Percentiles rank a stretch among this genome's conserved stretches.
phyloP scores from a whole-genome alignment of 1,140 invertebrate genomes.

The Batillaria attramentaria region DNA sequence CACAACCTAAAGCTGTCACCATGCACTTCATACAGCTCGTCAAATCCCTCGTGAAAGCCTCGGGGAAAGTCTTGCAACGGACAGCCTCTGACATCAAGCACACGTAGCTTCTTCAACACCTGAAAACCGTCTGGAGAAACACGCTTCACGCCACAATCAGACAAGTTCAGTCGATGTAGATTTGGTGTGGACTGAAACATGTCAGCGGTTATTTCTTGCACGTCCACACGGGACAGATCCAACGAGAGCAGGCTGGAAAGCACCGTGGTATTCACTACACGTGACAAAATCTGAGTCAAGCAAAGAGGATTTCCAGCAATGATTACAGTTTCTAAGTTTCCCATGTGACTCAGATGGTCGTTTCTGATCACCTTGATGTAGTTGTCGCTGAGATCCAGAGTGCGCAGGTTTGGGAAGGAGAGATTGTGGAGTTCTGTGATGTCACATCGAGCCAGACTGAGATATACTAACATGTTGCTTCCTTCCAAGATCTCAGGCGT shows the following conservation, averaged over 20 bases:
- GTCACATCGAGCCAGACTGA: slow-evolving; percentile 17
- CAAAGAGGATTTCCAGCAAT: slow-evolving; percentile 33
- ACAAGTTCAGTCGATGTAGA: slow-evolving; percentile 11
- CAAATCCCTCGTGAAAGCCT: background rate
- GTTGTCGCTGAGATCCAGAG: slow-evolving; percentile 26
- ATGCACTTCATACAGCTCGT: slow-evolving; percentile 39
- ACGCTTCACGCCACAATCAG: slow-evolving; percentile 32
- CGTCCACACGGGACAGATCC: background rate
- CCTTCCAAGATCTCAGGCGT: background rate
- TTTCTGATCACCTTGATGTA: slow-evolving; percentile 11
- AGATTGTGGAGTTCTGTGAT: background rate
- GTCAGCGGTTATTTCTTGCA: slow-evolving; percentile 34
- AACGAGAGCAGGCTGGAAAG: background rate
- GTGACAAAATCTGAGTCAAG: slow-evolving; percentile 5
- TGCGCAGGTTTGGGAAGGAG: slow-evolving; percentile 13
- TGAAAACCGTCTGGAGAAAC: slow-evolving; percentile 37
- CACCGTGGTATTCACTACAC: slow-evolving; percentile 19
- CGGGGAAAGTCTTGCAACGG: background rate
- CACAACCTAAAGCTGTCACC: slow-evolving; percentile 40
- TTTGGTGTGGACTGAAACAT: slow-evolving; percentile 37
- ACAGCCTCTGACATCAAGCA: slow-evolving; percentile 34
- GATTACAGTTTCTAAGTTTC: slow-evolving; percentile 22
- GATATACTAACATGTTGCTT: slow-evolving; percentile 14
- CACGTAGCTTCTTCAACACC: slow-evolving; percentile 40
- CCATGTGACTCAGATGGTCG: slow-evolving; percentile 13